Evolutionary conservation across 2,888 invertebrate genomes (phyloP), one percentile per base, ranked within the genome.

Genomic region (Dioctria rufipes): DNA sequence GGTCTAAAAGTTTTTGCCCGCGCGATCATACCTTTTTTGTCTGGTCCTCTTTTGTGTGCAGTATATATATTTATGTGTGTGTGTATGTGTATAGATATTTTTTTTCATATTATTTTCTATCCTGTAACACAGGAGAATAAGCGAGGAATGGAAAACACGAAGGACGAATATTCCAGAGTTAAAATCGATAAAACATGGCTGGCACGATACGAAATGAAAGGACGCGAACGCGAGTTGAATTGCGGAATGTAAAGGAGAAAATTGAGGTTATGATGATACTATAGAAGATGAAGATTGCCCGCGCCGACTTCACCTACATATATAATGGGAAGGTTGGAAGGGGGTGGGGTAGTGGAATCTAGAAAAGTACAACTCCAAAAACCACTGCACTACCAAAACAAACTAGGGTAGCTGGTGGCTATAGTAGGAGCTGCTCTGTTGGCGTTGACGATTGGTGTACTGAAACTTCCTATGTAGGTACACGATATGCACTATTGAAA

Each of bases 181-280:
- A 75, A 75, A 75, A 75, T 75, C 75, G 60, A 75, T 75, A 75
- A 75, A 75, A 75, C 75, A 75, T 75, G 75, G 75, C 46, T 75
- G 75, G 75, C 75, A 75, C 40, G 60, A 60, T 60, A 75, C 40
- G 60, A 60, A 42, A 75, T 78, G 78, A 78, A 78, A 78, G 78
- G 65, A 78, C 61, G 65, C 49, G 61, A 78, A 78, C 78, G 61
- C 65, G 78, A 61, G 63, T 78, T 46, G 78, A 78, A 78, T 78
- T 61, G 78, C 78, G 78, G 78, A 78, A 63, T 78, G 49, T 63
- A 78, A 78, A 78, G 65, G 63, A 63, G 78, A 78, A 78, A 78
- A 78, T 75, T 75, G 75, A 75, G 75, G 75, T 46, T 75, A 75
- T 75, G 75, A 75, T 75, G 75, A 75, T 60, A 75, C 75, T 2